Percentiles rank a stretch among this genome's conserved stretches.
Conservation (phyloP, 2,888 invertebrate genomes). For the Ennomos erosarius region DNA sequence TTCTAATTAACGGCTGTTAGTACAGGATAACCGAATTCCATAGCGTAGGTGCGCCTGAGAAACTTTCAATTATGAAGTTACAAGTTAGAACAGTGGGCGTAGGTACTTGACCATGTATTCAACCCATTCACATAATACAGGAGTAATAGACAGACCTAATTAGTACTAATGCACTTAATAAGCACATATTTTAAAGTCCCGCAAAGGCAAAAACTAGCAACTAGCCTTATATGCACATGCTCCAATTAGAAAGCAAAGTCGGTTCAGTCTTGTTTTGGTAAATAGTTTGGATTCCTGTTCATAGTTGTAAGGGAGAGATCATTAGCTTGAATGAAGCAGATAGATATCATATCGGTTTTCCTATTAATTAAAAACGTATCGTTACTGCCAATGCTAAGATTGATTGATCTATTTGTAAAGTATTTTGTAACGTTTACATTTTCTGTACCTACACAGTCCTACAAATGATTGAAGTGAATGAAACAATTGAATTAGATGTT, state of each 20-base stretch:
- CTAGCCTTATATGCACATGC: conserved; percentile 56
- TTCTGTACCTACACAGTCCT: neutral
- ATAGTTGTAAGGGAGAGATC: conserved; percentile 42
- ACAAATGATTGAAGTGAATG: conserved; percentile 12
- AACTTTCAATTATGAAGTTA: conserved; percentile 60
- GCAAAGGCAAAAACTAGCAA: conserved; percentile 46
- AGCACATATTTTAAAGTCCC: conserved; percentile 49
- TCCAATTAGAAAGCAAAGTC: conserved; percentile 62
- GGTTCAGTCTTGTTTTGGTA: conserved; percentile 46
- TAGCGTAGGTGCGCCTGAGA: conserved; percentile 54
- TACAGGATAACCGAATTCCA: conserved; percentile 37
- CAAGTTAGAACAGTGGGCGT: conserved; percentile 28
- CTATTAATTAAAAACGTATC: conserved; percentile 29
- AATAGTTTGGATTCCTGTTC: conserved; percentile 48
- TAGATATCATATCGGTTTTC: conserved; percentile 32
- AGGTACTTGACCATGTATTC: conserved; percentile 19
- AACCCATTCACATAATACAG: conserved; percentile 31
- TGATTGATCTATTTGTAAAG: conserved; percentile 4
- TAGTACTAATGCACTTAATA: conserved; percentile 59
- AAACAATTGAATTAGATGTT: conserved; percentile 22
- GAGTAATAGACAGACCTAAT: conserved; percentile 48
- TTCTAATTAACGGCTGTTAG: conserved; percentile 35
- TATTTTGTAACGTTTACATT: conserved; percentile 7
- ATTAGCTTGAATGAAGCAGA: conserved; percentile 44
- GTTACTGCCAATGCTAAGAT: conserved; percentile 15